Conservation (phyloP, 35 echinoderm and acorn worm genomes). For the Strongylocentrotus purpuratus region DNA sequence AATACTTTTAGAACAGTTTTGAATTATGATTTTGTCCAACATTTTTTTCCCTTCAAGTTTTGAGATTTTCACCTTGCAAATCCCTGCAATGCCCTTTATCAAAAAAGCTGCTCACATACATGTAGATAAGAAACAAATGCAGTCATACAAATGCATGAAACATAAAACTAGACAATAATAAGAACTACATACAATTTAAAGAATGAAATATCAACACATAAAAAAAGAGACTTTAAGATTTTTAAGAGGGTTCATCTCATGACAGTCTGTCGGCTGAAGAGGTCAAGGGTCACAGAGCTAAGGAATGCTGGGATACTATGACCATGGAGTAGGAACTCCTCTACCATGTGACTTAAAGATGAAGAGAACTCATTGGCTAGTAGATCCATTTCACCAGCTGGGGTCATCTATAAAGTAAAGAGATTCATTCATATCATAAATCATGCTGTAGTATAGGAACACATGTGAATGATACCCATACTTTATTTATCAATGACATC, state of each 20-base stretch:
- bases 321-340: slow-evolving; percentile 70
- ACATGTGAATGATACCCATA: not conserved
- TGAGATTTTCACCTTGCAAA: not conserved
- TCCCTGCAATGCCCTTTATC: not conserved
- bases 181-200: no score
- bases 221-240: no score
- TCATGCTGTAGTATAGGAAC: not conserved
- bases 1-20: not conserved
- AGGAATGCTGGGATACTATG: slow-evolving; percentile 99
- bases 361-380: slow-evolving; percentile 90
- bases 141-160: no score
- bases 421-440: not conserved
- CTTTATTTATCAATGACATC: no score
- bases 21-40: not conserved
- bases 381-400: slow-evolving; percentile 82
- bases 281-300: slow-evolving; percentile 93
- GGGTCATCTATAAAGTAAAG: slow-evolving; percentile 71
- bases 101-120: no score
- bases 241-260: not conserved
- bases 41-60: not conserved
- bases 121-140: no score
- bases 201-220: no score
- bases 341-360: slow-evolving; percentile 81
- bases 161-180: no score
- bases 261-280: slow-evolving; percentile 86